phyloP scores from a whole-genome alignment of 2,888 invertebrate species.

The Nomada hirtipes region DNA sequence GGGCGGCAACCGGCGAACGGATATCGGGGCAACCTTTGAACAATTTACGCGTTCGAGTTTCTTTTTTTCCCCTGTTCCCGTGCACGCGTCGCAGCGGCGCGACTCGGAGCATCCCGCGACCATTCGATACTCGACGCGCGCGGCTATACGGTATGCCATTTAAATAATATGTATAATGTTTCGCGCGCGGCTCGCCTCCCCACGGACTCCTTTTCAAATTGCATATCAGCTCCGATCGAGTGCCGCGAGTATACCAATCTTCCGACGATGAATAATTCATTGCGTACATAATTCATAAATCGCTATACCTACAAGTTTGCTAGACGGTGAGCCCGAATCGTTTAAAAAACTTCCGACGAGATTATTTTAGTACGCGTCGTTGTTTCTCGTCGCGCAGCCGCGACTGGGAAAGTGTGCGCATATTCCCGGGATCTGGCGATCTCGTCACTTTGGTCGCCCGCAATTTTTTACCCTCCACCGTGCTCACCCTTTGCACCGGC shows the following conservation, averaged over 20 bases:
- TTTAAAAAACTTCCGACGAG: constrained; percentile 53
- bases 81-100: neutral
- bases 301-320: constrained; percentile 47
- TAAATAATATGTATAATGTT: constrained; percentile 65
- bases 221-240: constrained; percentile 73
- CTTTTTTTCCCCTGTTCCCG: too few relatives aligned
- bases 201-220: constrained; percentile 72
- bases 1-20: neutral
- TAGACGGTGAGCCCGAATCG: constrained; percentile 46
- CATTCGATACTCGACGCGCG: neutral
- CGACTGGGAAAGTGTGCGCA: neutral
- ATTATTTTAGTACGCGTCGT: constrained; percentile 23
- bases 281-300: constrained; percentile 75
- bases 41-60: neutral
- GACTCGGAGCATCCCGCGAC: constrained; percentile 6
- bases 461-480: too few relatives aligned
- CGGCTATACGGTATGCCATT: constrained; percentile 49
- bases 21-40: neutral
- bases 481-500: too few relatives aligned
- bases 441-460: too few relatives aligned
- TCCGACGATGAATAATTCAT: constrained; percentile 73
- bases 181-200: constrained; percentile 54
- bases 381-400: neutral
- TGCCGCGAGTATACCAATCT: constrained; percentile 73
- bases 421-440: too few relatives aligned